A percentile compares a stretch with the other conserved stretches of the same genome.
phyloP scores from a whole-genome alignment of 2,888 invertebrate genomes.

The Chirona hameri region DNA sequence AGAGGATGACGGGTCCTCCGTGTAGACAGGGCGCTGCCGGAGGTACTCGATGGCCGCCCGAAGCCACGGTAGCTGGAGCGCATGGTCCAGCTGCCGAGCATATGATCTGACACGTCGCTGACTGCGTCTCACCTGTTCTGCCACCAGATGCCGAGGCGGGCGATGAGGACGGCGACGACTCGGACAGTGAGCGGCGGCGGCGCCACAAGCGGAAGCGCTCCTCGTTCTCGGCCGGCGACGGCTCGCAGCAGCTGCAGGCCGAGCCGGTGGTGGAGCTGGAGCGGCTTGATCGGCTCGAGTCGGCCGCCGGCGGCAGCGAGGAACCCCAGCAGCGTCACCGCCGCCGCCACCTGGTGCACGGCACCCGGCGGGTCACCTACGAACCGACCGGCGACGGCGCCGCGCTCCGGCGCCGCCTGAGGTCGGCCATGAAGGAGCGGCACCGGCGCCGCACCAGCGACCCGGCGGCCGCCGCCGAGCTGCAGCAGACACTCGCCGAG shows the following conservation, averaged over 20 bases:
- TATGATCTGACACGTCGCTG: no score
- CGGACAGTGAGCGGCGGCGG: background rate
- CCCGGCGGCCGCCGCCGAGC: background rate
- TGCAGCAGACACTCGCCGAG: background rate
- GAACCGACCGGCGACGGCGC: slow-evolving; percentile 2
- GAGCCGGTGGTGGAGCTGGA: slow-evolving; percentile 2
- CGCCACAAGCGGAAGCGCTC: no score
- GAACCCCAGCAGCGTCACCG: background rate
- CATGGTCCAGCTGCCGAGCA: no score
- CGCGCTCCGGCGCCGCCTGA: background rate
- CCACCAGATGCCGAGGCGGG: background rate
- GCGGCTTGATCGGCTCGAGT: background rate
- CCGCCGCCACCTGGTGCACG: background rate
- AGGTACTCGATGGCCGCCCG: no score
- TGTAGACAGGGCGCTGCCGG: no score
- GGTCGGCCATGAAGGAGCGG: background rate
- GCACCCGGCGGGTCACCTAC: background rate
- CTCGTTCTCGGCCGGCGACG: no score
- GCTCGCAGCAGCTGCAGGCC: no score
- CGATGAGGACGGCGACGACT: background rate
- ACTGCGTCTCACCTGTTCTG: no score
- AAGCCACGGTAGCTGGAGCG: no score
- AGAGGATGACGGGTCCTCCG: no score
- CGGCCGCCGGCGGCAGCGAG: background rate
- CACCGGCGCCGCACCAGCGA: background rate